A percentile compares a stretch with the other conserved stretches of the same genome.
phyloP scores from a whole-genome alignment of 2,888 invertebrate genomes.

The Drosophila borborema region DNA sequence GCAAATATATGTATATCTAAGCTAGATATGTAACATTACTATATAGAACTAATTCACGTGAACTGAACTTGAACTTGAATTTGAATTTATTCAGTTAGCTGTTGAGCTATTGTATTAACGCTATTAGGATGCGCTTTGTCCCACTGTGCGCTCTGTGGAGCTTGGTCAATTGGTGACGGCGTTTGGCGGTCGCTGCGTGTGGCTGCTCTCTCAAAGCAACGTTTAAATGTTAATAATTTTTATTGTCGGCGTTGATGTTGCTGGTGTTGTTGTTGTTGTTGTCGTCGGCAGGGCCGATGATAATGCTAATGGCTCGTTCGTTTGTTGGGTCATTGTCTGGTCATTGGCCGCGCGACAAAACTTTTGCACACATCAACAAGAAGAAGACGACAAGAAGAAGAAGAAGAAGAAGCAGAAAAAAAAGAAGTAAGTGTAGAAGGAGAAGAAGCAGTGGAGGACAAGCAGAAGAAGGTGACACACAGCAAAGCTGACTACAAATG shows the following conservation, averaged over 20 bases:
- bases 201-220: conserved; percentile 66
- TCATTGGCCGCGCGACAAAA: conserved; percentile 75
- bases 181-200: conserved; percentile 63
- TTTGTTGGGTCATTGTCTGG: conserved; percentile 80
- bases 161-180: conserved; percentile 45
- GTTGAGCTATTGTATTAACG: background rate
- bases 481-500: conserved; percentile 24
- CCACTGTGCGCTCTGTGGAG: conserved; percentile 52
- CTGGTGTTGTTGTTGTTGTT: conserved; percentile 16
- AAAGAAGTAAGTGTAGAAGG: background rate
- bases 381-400: conserved; percentile 10
- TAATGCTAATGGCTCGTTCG: conserved; percentile 80
- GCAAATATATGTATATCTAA: background rate
- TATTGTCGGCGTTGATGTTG: conserved; percentile 57
- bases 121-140: background rate
- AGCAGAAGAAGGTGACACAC: conserved; percentile 37
- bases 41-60: background rate
- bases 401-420: background rate
- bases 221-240: conserved; percentile 82
- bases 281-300: conserved; percentile 54
- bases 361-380: conserved; percentile 73
- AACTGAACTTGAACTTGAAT: conserved; percentile 2
- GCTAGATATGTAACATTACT: background rate
- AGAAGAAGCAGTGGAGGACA: conserved; percentile 8
- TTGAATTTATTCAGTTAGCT: background rate